phyloP scores from a whole-genome alignment of 2,888 invertebrate genomes.

The Caenorhabditis doughertyi region DNA sequence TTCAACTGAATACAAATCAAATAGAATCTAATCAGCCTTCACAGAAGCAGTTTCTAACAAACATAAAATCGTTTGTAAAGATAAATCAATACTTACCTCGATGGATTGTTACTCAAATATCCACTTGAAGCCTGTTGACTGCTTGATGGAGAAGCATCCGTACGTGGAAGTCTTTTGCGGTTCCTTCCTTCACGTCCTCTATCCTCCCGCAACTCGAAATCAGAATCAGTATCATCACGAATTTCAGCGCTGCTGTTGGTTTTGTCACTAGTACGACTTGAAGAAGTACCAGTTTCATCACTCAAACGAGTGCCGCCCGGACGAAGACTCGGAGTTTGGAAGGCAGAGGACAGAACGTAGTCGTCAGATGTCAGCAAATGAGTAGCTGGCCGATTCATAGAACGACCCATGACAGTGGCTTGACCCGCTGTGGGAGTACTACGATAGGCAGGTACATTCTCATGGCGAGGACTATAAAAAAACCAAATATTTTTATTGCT shows the following conservation, averaged over 20 bases:
- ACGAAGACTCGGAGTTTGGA: constrained; percentile 62
- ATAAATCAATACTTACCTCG: constrained; percentile 8
- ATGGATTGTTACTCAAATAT: constrained; percentile 78
- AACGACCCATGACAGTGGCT: constrained; percentile 68
- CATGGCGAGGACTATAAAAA: constrained; percentile 68
- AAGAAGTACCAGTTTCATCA: constrained; percentile 71
- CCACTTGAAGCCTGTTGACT: constrained; percentile 77
- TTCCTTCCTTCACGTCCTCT: constrained; percentile 52
- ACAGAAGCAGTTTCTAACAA: not conserved
- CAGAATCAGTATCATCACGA: constrained; percentile 70
- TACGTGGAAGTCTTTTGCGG: constrained; percentile 60
- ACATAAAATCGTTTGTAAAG: not conserved
- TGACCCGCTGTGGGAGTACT: constrained; percentile 73
- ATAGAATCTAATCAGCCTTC: not conserved
- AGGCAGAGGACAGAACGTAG: constrained; percentile 77
- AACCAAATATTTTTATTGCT: not conserved
- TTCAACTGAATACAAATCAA: too few relatives aligned
- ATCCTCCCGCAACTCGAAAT: constrained; percentile 64
- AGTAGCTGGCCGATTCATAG: constrained; percentile 67
- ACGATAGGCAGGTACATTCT: constrained; percentile 74
- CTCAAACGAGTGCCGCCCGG: constrained; percentile 50
- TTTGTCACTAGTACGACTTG: constrained; percentile 67
- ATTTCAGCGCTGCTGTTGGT: constrained; percentile 69
- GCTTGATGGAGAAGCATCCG: constrained; percentile 58
- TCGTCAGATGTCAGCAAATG: constrained; percentile 78